Base-by-base conservation (phyloP, 2,888 invertebrate genomes). In the Dorcus hopei region DNA sequence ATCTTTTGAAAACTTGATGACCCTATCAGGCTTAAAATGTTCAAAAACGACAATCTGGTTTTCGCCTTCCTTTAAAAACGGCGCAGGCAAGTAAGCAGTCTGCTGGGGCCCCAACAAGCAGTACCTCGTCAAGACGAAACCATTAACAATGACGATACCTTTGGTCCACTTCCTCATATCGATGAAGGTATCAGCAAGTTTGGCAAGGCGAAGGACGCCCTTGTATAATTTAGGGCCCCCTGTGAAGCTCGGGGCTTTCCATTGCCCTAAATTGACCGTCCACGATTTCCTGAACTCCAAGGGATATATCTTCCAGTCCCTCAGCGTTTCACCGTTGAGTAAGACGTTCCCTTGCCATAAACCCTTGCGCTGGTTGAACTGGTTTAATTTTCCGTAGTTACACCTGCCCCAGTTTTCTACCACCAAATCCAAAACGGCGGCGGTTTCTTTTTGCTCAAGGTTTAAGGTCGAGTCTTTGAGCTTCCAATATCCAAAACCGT, bases 331-430 rank as follows among this genome's bases (percentile, higher is more conserved):
- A 3, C 75, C 74, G 65, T 84, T 80, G 5, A 84, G 54, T 2
- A 69, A 66, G 1, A 84, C 78, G 5, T 74, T 69, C 1, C 81
- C 82, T 61, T 80, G 75, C 72, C 75, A 74, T 3, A 79, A 58
- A 1, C 79, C 80, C 65, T 71, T 80, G 66, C 61, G 65, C 58
- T 78, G 75, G 53, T 66, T 66, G 53, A 84, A 82, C 48, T 84
- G 72, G 3, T 67, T 59, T 19, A 77, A 50, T 45, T 64, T 54
- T 5, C 76, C 77, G 38, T 70, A 77, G 74, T 92, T 91, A 41
- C 90, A 84, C 52, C 93, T 83, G 7, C 95, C 95, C 80, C 90
- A 91, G 74, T 90, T 93, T 78, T 95, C 95, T 2, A 81, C 79
- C 1, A 85, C 65, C 8, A 83, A 61, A 57, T 79, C 78, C 14